phyloP scores from a whole-genome alignment of 2,113 vertebrate species.

The Cyphomyrus plagiostoma region DNA sequence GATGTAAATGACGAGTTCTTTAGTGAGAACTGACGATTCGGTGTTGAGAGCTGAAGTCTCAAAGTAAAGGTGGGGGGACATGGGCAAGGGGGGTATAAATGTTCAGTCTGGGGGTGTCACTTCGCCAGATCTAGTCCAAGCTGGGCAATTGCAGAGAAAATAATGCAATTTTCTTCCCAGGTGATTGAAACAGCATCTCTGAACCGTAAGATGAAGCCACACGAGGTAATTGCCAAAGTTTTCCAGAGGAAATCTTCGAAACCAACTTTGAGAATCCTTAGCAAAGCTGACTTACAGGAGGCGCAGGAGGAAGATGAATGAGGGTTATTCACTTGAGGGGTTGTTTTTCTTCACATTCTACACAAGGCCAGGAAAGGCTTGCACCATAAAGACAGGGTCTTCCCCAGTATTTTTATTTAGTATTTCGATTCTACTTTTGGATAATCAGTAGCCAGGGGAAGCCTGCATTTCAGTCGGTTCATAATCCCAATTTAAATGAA shows the following conservation, averaged over 20 bases:
- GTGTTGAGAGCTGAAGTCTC: conserved; percentile 19
- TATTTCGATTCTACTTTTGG: background rate
- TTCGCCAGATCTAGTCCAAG: conserved; percentile 43
- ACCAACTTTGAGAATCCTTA: conserved; percentile 31
- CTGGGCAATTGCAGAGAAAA: conserved; percentile 47
- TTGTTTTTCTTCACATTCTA: background rate
- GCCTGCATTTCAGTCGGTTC: background rate
- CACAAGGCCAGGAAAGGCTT: background rate
- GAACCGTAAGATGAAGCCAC: conserved; percentile 50
- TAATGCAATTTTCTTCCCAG: conserved; percentile 52
- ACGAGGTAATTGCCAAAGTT: conserved; percentile 48
- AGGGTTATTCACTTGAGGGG: background rate
- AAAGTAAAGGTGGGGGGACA: conserved; percentile 11
- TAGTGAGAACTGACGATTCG: conserved; percentile 26
- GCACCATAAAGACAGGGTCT: background rate
- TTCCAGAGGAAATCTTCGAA: conserved; percentile 33
- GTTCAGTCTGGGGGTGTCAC: conserved; percentile 41
- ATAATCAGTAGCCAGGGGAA: background rate
- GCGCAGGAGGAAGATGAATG: conserved; percentile 26
- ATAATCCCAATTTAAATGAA: background rate
- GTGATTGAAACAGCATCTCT: conserved; percentile 61
- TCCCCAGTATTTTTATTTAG: background rate
- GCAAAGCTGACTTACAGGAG: conserved; percentile 31
- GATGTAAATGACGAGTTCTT: conserved; percentile 23
- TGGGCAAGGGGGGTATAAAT: conserved; percentile 30